phyloP scores from a whole-genome alignment of 1,140 invertebrate species.

The Trichoplusia ni region DNA sequence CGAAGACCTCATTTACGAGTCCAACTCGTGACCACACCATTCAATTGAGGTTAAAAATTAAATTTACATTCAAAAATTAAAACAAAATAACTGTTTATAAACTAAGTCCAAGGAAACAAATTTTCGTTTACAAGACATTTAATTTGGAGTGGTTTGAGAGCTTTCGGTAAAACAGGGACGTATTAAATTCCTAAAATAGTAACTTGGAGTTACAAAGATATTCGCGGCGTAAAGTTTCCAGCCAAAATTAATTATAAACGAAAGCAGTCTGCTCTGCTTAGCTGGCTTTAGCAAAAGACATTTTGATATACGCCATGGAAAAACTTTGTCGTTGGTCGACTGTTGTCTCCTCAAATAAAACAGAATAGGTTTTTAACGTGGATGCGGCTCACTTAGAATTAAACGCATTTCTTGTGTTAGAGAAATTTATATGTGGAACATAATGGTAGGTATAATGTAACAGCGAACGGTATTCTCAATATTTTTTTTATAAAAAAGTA shows the following conservation, averaged over 20 bases:
- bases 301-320: constrained; percentile 43
- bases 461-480: too few species aligned
- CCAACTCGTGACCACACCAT: too few species aligned
- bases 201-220: constrained; percentile 30
- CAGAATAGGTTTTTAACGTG: constrained; percentile 7
- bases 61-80: too few species aligned
- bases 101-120: constrained; percentile 3
- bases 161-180: constrained; percentile 9
- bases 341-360: constrained; percentile 36
- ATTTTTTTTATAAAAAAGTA: too few species aligned
- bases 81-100: background rate
- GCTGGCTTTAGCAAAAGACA: constrained; percentile 43
- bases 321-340: constrained; percentile 34
- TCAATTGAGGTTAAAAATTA: too few species aligned
- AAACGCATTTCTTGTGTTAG: constrained; percentile 3
- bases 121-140: constrained; percentile 14
- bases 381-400: constrained; percentile 10
- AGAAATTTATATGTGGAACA: too few species aligned
- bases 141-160: background rate
- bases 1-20: too few species aligned
- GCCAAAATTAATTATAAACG: constrained; percentile 43
- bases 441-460: too few species aligned
- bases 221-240: constrained; percentile 37
- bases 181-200: constrained; percentile 33
- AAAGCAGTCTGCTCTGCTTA: constrained; percentile 33